Evolutionary conservation across 2,113 vertebrate species (phyloP).

Genomic region (Phocoena phocoena): DNA sequence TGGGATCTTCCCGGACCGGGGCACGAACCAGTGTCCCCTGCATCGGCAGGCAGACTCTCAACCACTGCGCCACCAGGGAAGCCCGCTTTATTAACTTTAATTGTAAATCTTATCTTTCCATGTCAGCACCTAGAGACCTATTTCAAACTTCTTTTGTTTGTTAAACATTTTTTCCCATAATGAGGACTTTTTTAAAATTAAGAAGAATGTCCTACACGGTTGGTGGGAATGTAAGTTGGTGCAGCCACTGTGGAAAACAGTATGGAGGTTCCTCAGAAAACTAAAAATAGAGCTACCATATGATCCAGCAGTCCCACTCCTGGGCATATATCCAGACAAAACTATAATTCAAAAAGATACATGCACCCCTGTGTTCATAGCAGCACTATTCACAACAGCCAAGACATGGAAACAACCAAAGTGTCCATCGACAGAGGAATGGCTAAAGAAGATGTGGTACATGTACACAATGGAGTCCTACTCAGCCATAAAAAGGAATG

Average conservation of each 20-base stretch:
- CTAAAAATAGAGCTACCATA: background rate
- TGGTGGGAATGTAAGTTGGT: background rate
- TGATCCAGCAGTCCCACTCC: background rate
- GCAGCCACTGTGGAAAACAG: background rate
- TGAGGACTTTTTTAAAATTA: background rate
- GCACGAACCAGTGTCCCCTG: no score
- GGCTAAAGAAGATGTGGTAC: background rate
- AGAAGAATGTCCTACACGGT: background rate
- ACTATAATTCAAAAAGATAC: background rate
- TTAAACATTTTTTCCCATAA: no score
- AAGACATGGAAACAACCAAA: background rate
- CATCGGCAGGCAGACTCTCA: no score
- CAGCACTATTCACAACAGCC: background rate
- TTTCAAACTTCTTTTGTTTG: background rate
- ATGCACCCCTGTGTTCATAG: no score
- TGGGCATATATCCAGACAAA: background rate
- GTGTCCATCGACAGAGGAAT: background rate
- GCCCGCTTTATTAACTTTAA: background rate
- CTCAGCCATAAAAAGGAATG: background rate
- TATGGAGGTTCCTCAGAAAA: background rate
- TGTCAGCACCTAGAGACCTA: accelerated
- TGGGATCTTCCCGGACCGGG: no score
- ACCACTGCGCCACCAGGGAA: no score
- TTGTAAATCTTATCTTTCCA: background rate
- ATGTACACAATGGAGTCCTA: background rate